Base-by-base conservation (phyloP, 1,140 invertebrate species). In the Drosophila arizonae region DNA sequence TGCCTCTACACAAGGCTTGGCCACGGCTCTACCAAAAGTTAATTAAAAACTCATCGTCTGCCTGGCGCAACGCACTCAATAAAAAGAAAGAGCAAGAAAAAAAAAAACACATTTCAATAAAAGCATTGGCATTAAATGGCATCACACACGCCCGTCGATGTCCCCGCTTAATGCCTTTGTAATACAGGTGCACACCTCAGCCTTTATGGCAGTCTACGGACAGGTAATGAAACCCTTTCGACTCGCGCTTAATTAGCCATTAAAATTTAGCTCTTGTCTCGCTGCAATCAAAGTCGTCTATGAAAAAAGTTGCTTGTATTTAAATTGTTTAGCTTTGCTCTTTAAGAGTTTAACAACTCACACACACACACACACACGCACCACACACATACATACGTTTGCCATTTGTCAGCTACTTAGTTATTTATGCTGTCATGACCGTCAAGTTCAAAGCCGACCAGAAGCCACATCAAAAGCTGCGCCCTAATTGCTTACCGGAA, bases 401-500 rank as follows among this genome's bases (percentile, higher is more conserved):
- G 51, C 11, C 26, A 45, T 54, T 68, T 70, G 61, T 76, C 36
- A 11, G 36, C 11, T 81, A 76, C 71, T 80, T 77, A 66, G 57
- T 77, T 77, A 60, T 77, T 69, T 69, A 69, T 69, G 57, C 28
- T 41, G 39, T 46, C 21, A 50, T 48, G 60, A 21, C 39, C 56
- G 58, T 41, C 45, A 64, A 86, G 70, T 80, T 85, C 81, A 81
- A 81, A 86, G 78, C 24, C 64, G 45, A 33, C 11, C 56, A 55
- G 56, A 67, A 72, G 75, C 81, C 81, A 86, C 81, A 86, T 86
- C 81, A 86, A 86, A 86, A 86, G 81, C 41, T 24, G 11, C 45
- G 57, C 52, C 43, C 58, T 86, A 86, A 86, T 85, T 85, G 81
- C 81, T 69, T 75, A 43, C 41, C 45, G 72, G 66, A 85, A 74